Percentiles rank a stretch among this genome's conserved stretches.
These are phyloP conservation scores for Brachyptera putata DNA, from an alignment of 2,888 invertebrate genomes.

Conservation along the genomic window DNA sequence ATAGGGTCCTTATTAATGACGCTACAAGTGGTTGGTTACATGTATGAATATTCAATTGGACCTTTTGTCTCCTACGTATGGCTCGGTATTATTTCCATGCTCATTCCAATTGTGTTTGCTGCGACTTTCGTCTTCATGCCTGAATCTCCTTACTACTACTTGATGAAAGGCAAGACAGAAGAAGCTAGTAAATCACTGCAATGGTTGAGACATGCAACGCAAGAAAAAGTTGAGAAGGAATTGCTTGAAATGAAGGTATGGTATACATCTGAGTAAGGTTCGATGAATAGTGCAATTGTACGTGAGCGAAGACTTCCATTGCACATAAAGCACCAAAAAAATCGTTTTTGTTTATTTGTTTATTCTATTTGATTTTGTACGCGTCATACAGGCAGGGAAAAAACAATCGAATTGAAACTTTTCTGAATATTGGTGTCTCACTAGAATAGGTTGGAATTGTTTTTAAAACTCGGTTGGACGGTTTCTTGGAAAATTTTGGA, in stretches of 20 bases:
- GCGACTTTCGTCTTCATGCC: constrained; percentile 66
- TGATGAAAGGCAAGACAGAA: constrained; percentile 54
- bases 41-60: constrained; percentile 66
- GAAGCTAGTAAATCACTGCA: constrained; percentile 62
- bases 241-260: constrained; percentile 56
- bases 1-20: constrained; percentile 76
- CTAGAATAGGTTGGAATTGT: no score
- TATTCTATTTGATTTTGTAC: no score
- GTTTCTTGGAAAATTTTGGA: no score
- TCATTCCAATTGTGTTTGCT: constrained; percentile 58
- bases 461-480: no score
- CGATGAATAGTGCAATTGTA: no score
- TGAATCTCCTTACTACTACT: constrained; percentile 71
- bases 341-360: no score
- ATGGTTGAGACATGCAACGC: constrained; percentile 60
- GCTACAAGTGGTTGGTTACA: constrained; percentile 64
- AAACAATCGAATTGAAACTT: no score
- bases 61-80: constrained; percentile 63
- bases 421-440: no score
- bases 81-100: constrained; percentile 57
- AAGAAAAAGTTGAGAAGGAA: constrained; percentile 59
- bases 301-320: no score
- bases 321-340: no score
- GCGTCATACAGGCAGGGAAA: no score
- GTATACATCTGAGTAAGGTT: no score